Base-by-base conservation (phyloP, 2,888 invertebrate genomes). In the Chydorus sphaericus region DNA sequence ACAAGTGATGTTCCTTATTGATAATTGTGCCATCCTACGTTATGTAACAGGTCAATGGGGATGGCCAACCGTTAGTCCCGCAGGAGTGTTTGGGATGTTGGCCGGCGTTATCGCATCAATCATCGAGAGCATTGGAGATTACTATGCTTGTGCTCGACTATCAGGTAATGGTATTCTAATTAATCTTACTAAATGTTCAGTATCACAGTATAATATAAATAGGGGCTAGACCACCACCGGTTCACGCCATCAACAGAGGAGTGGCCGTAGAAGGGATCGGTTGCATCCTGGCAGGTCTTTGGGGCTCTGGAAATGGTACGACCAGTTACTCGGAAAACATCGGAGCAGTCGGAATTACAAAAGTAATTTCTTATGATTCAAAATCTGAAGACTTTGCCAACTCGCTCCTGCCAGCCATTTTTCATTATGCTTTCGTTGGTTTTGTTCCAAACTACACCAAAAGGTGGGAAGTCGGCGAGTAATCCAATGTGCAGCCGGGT, bases 281-380 rank as follows among this genome's bases (percentile, higher is more conserved):
- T n/a, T 86, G 87, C 0, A 73, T 88, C 56, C 70, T 91, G 44
- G 86, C 87, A 0, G 90, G 89, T 0, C 75, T 88, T 4, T 85
- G 86, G 81, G 91, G 90, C 8, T 80, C 84, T 29, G 88, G 87
- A 1, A 87, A 86, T 64, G 89, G 88, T 0, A 87, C 88, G 49
- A 90, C 89, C 62, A 89, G 89, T 3, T 90, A 90, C 66, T 86
- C 87, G 53, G 88, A 89, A 68, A 90, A 90, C 67, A 87, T 91
- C 39, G 90, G 89, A 1, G 87, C 88, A 2, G 89, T 91, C 61
- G 88, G 88, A 31, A 83, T 88, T 1, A 88, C 87, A 2, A 83
- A 84, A 75, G 85, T 84, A 64, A 57, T n/a, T n/a, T n/a, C n/a
- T n/a, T n/a, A n/a, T n/a, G n/a, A n/a, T n/a, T n/a, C n/a, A n/a